Evolutionary conservation across 37 sponge, comb jelly and placozoan genomes (phyloP), one percentile per base, ranked within the genome.

Genomic region (Haliclona indistincta): DNA sequence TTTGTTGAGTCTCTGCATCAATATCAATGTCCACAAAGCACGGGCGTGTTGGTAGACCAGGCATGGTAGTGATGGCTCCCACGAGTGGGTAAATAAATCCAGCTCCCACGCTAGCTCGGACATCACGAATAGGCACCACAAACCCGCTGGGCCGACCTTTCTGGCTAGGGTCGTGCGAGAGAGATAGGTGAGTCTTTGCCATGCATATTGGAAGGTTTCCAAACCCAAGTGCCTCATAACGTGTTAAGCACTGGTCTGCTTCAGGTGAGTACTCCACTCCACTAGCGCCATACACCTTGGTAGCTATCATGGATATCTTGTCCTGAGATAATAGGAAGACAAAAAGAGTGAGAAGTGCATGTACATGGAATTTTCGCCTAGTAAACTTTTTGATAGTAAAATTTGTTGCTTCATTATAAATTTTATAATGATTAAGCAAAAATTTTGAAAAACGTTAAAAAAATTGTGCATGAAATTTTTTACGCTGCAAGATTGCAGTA

Each of bases 111-210:
- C 97, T 96, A 28, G 97, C 91, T 28, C 94, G 75, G 23, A 96
- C 92, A 49, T 95, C 99, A 43, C 92, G 71, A 47, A 99, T 83
- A 0, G 99, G 99, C 17, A 99, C 83, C 0, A 78, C 81, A 70
- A 99, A 99, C 0, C 84, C 97, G n/a, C 79, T 81, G 13, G 99
- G 99, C 13, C 86, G 85, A 28, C 99, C 99, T 74, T 96, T 99
- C 33, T 77, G 73, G 17, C 68, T 36, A 2, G 97, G 91, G 45
- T 96, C 89, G 77, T 96, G 97, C 10, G 97, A 96, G 38, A 99
- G 74, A 1, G 99, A 99, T 34, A 99, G 80, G 63, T 99, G 97
- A 32, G 99, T 99, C 85, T 99, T 99, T 19, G 99, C 99, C 99
- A 99, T 99, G 64, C 99, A 99, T 38, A 99, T 86, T 3, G 99